Evolutionary conservation across 1,140 invertebrate species (phyloP).

Genomic region (Drosophila rufa): DNA sequence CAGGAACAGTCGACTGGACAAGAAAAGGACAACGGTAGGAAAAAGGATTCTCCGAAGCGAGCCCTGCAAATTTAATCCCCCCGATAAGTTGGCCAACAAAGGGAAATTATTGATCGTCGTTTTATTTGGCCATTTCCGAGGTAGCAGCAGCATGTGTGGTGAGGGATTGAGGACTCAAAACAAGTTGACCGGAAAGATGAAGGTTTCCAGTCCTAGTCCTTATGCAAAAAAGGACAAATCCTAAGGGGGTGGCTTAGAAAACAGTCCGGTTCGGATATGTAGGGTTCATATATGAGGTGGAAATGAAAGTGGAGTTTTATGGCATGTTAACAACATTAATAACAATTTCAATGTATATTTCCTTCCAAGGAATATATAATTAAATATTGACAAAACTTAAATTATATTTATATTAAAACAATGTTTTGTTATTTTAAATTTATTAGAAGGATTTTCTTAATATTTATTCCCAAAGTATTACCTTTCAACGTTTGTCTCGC

Average conservation of each 20-base stretch:
- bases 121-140: slow-evolving; percentile 70
- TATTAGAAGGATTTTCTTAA: too few species aligned
- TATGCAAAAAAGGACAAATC: slow-evolving; percentile 60
- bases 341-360: too few species aligned
- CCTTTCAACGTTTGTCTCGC: neutral
- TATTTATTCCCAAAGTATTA: neutral
- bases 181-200: slow-evolving; percentile 67
- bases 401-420: too few species aligned
- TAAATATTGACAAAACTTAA: too few species aligned
- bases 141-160: slow-evolving; percentile 42
- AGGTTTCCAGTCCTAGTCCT: slow-evolving; percentile 15
- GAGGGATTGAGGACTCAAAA: slow-evolving; percentile 27
- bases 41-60: slow-evolving; percentile 48
- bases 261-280: slow-evolving; percentile 29
- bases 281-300: slow-evolving; percentile 3
- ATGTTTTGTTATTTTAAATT: too few species aligned
- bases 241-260: neutral
- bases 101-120: slow-evolving; percentile 74
- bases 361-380: too few species aligned
- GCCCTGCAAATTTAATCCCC: slow-evolving; percentile 68
- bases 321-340: neutral
- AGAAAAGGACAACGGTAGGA: slow-evolving; percentile 44
- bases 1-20: slow-evolving; percentile 31
- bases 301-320: neutral
- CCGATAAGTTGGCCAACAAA: slow-evolving; percentile 61